Evolutionary conservation across 2,113 vertebrate species (phyloP), one percentile per base, ranked within the genome.

Genomic region (Antennarius striatus): DNA sequence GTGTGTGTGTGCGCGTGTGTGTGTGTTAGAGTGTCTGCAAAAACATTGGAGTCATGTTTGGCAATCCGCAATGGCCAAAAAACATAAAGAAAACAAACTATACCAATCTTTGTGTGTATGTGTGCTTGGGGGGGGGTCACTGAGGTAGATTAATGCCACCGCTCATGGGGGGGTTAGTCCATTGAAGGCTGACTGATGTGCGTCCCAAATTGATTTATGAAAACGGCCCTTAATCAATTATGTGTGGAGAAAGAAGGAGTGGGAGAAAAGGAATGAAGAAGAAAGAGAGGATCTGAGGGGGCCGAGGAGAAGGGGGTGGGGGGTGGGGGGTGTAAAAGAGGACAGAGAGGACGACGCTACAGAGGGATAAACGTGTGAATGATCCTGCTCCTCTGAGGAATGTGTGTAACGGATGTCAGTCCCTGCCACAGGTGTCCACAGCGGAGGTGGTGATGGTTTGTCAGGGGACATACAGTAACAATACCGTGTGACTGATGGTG

Each of bases 131-230:
- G 91, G 90, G 81, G 84, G 81, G 89, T 86, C 92, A 90, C 90
- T 92, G 92, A 87, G 91, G 86, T 86, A 87, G 90, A 92, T 92
- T 92, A 92, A 92, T 90, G 88, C 79, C 29, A 48, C 59, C 32
- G 63, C 83, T 82, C 83, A 93, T 93, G 80, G 82, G 94, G 93
- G 93, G 92, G 93, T 89, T 93, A 91, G 90, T 93, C 95, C 94
- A 96, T 98, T 97, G 94, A 96, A 88, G 91, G 92, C 94, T 97
- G 97, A 98, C 95, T 97, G 96, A 98, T 98, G 95, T 96, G 95
- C 97, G 91, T 98, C 95, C 94, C 97, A 97, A 98, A 98, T 98
- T 98, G 96, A 97, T 98, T 98, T 98, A 97, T 98, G 95, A 94
- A 96, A 97, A 96, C 91, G 94, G 92, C 90, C 93, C 92, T 93